Base-by-base conservation (phyloP, 1,140 invertebrate genomes). In the Melitaea cinxia region DNA sequence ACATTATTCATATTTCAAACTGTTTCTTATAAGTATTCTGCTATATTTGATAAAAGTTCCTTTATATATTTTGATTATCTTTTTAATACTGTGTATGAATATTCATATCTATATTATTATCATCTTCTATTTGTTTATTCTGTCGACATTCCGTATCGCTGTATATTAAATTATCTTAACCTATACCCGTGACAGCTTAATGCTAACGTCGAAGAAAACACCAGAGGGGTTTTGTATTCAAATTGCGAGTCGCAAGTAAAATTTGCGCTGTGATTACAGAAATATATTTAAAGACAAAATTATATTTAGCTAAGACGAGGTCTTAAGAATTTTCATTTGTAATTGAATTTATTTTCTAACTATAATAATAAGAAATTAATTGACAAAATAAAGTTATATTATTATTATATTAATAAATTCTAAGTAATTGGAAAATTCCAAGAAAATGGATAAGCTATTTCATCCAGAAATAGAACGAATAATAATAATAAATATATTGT, bases 101-200 rank as follows among this genome's bases (percentile, higher is more conserved):
- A 64, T 57, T 56, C 54, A 52, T 54, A 35, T 1, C 61, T 52
- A 28, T 42, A 23, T 49, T 56, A 56, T 64, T 56, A 56, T 26
- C 37, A 28, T 37, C 39, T 37, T 33, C 28, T 64, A 21, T 60
- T 60, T 56, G 47, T 57, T 37, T 55, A 62, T 37, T 49, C 45
- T 19, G 57, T 28, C 57, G 61, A 45, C 61, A 55, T 64, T 64
- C 50, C 26, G 39, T 30, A 49, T 64, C 56, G 65, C 52, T 71
- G 68, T 61, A 69, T 69, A 71, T 65, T 65, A 65, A 65, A 64
- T 64, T 64, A 50, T 33, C 42, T 23, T 45, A 57, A 64, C 61
- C 47, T 59, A 54, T 42, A 55, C 33, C 62, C 60, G 19, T 47
- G 63, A 65, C 63, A 59, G 63, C 55, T 47, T 65, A 65, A 65